A percentile compares a stretch with the other conserved stretches of the same genome.
Evolutionary conservation across 2,888 invertebrate species (phyloP).

Genomic region (Alloscopus bannaensis): DNA sequence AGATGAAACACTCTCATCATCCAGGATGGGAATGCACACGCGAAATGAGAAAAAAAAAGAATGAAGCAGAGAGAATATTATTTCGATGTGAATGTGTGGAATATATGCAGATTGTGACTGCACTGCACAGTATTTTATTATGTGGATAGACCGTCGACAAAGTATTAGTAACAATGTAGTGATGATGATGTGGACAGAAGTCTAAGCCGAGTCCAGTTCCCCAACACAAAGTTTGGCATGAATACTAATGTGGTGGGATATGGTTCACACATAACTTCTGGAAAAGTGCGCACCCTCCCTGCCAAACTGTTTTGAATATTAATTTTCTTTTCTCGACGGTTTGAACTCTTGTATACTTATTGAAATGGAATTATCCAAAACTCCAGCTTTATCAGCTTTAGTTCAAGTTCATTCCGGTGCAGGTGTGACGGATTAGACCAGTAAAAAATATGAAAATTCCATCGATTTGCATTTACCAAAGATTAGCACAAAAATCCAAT

Average conservation of each 20-base stretch:
- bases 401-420: no score
- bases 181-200: background rate
- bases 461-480: no score
- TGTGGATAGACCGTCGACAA: no score
- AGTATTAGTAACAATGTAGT: conserved; percentile 1
- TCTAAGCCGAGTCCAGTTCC: conserved; percentile 8
- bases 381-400: no score
- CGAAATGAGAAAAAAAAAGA: conserved; percentile 21
- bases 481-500: no score
- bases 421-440: no score
- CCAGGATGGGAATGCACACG: conserved; percentile 8
- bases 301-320: no score
- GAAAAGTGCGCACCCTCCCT: no score
- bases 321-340: no score
- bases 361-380: no score
- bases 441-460: no score
- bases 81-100: background rate
- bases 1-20: conserved; percentile 60
- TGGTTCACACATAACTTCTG: conserved; percentile 5
- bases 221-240: conserved; percentile 10
- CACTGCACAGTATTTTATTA: background rate
- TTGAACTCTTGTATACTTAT: no score
- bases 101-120: conserved; percentile 20
- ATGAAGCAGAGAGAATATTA: conserved; percentile 27
- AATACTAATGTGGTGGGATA: background rate